A percentile compares a stretch with the other conserved stretches of the same genome.
phyloP scores from a whole-genome alignment of 2,888 invertebrate species.

The Amphipoea lucens region DNA sequence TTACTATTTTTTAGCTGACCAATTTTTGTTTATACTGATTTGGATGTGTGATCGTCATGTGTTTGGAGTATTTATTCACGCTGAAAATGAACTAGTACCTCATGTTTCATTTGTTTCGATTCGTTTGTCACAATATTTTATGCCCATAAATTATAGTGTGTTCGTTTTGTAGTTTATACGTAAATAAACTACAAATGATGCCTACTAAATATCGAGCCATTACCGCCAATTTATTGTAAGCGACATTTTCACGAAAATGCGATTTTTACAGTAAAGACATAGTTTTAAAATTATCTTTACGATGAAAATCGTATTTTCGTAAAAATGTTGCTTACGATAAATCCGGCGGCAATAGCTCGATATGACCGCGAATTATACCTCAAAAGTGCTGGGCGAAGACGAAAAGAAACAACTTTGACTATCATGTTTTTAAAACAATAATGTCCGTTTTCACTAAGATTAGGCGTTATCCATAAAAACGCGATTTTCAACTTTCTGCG shows the following conservation, averaged over 20 bases:
- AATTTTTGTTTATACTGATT: background rate
- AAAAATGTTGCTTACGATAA: no score
- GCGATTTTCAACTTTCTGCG: background rate
- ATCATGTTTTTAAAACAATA: background rate
- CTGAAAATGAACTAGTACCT: background rate
- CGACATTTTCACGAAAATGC: no score
- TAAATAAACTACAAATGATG: background rate
- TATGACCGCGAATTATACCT: background rate
- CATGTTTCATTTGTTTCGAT: conserved; percentile 21
- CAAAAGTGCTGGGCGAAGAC: background rate
- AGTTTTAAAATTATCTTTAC: no score
- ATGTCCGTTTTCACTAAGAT: background rate
- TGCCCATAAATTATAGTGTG: background rate
- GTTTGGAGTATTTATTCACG: background rate
- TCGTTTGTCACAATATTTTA: conserved; percentile 8
- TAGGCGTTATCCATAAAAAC: background rate
- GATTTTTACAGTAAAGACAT: no score
- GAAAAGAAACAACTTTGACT: background rate
- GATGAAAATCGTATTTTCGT: no score
- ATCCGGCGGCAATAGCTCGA: no score
- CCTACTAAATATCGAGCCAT: background rate
- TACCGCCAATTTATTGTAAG: no score
- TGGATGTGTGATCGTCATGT: background rate
- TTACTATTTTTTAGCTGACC: background rate
- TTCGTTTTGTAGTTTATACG: background rate